Percentiles rank a stretch among this genome's conserved stretches.
These are phyloP conservation scores for Triplophysa rosa DNA, from an alignment of 2,113 vertebrate species.

Conservation along the genomic window DNA sequence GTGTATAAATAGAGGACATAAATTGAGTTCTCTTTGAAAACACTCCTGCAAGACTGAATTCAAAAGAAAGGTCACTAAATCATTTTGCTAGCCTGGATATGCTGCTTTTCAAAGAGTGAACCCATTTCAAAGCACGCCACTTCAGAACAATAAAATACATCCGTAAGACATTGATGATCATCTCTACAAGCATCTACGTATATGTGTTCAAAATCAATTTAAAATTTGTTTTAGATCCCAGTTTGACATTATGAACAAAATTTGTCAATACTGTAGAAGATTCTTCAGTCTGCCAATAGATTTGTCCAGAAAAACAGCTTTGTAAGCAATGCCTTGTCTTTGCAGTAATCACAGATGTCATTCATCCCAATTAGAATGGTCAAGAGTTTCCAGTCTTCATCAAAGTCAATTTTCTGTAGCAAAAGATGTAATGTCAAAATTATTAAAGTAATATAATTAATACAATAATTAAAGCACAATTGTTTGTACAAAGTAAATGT, in stretches of 20 bases:
- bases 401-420: conserved; percentile 72
- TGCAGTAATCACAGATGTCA: conserved; percentile 82
- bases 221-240: not conserved
- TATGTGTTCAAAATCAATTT: not conserved
- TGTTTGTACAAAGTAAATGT: too few relatives aligned
- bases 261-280: conserved; percentile 33
- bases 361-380: conserved; percentile 81
- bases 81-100: not conserved
- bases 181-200: not conserved
- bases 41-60: not conserved
- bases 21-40: conserved; percentile 5
- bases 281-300: conserved; percentile 12
- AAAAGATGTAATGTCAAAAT: not conserved
- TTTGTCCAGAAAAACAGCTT: conserved; percentile 26
- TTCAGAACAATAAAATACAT: conserved; percentile 1
- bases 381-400: conserved; percentile 80
- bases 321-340: conserved; percentile 71
- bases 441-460: not conserved
- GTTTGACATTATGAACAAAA: conserved; percentile 26
- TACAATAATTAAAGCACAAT: too few relatives aligned
- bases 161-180: not conserved
- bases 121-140: not conserved
- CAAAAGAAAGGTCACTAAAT: not conserved
- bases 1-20: conserved; percentile 26
- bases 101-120: not conserved